phyloP scores from a whole-genome alignment of 1,140 invertebrate genomes.

The Aphaenogaster ashmeadi region DNA sequence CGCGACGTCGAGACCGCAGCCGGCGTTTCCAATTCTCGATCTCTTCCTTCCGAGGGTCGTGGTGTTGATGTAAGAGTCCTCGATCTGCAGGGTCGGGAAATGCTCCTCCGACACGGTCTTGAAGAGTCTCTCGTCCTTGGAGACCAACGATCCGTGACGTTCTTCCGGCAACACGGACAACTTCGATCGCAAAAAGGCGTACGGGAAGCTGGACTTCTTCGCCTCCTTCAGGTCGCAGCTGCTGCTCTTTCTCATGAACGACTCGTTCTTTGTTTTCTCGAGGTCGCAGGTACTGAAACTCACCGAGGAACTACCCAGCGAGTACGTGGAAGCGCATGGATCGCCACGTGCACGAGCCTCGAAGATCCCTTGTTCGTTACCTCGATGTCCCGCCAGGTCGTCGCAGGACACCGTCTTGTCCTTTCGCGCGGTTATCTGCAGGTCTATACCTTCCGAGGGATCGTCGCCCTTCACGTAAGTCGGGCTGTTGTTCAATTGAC shows the following conservation, averaged over 20 bases:
- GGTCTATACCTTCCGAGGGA: slow-evolving; percentile 92
- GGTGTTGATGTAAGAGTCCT: slow-evolving; percentile 82
- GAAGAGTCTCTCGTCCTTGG: slow-evolving; percentile 84
- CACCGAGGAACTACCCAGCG: slow-evolving; percentile 22
- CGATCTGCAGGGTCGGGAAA: slow-evolving; percentile 83
- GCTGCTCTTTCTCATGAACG: slow-evolving; percentile 81
- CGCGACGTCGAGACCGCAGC: slow-evolving; percentile 8
- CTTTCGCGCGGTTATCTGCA: slow-evolving; percentile 87
- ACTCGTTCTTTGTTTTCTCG: slow-evolving; percentile 74
- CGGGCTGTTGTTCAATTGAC: slow-evolving; percentile 90
- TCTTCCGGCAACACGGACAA: slow-evolving; percentile 92
- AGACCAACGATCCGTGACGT: slow-evolving; percentile 83
- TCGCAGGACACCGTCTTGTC: slow-evolving; percentile 85
- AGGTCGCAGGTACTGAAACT: slow-evolving; percentile 83
- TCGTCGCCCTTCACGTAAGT: slow-evolving; percentile 93
- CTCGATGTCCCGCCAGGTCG: slow-evolving; percentile 76
- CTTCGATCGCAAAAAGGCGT: slow-evolving; percentile 92
- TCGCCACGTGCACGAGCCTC: slow-evolving; percentile 56
- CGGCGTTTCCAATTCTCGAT: slow-evolving; percentile 70
- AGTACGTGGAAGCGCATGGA: neutral
- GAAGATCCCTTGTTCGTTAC: slow-evolving; percentile 73
- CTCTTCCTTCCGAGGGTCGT: slow-evolving; percentile 84
- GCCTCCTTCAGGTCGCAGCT: slow-evolving; percentile 85
- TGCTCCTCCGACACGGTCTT: slow-evolving; percentile 87
- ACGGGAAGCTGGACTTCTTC: slow-evolving; percentile 91